These are phyloP conservation scores for Trissonchulus latispiculum DNA, from an alignment of 2,888 invertebrate genomes.

Conservation along the genomic window DNA sequence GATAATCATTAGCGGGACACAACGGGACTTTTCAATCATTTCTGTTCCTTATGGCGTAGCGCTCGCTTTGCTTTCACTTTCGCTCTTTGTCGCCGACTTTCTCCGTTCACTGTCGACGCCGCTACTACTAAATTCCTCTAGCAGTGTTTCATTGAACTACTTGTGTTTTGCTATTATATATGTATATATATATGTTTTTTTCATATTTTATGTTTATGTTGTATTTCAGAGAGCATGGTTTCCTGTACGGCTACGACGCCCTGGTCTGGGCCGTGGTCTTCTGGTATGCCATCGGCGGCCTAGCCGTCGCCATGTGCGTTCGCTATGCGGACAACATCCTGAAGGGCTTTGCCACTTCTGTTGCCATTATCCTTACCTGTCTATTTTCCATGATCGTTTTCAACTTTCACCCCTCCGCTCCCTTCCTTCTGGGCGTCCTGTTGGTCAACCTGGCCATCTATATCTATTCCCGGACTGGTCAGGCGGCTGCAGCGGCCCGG, in stretches of 20 bases:
- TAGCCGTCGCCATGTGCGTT: slow-evolving; percentile 93
- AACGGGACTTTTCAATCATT: too few relatives aligned
- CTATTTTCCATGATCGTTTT: slow-evolving; percentile 85
- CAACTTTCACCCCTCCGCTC: slow-evolving; percentile 70
- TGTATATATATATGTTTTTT: too few relatives aligned
- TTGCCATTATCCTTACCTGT: slow-evolving; percentile 90
- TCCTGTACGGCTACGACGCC: slow-evolving; percentile 54
- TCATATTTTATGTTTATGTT: slow-evolving; percentile 85
- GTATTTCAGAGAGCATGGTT: slow-evolving; percentile 55
- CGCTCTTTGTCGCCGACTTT: too few relatives aligned
- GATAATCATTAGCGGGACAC: too few relatives aligned
- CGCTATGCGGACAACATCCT: slow-evolving; percentile 99
- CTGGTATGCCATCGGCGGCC: slow-evolving; percentile 84
- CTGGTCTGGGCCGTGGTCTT: slow-evolving; percentile 67
- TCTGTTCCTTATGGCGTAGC: too few relatives aligned
- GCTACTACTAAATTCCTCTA: too few relatives aligned
- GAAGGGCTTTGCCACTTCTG: slow-evolving; percentile 91
- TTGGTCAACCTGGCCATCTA: slow-evolving; percentile 89
- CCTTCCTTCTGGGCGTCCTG: slow-evolving; percentile 71
- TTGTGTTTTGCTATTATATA: too few relatives aligned
- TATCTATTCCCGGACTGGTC: slow-evolving; percentile 56
- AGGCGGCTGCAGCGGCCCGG: not conserved
- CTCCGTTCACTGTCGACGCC: too few relatives aligned
- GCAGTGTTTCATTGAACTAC: too few relatives aligned
- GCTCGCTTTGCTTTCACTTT: too few relatives aligned